phyloP scores from a whole-genome alignment of 2,888 invertebrate genomes.

The Carabus problematicus region DNA sequence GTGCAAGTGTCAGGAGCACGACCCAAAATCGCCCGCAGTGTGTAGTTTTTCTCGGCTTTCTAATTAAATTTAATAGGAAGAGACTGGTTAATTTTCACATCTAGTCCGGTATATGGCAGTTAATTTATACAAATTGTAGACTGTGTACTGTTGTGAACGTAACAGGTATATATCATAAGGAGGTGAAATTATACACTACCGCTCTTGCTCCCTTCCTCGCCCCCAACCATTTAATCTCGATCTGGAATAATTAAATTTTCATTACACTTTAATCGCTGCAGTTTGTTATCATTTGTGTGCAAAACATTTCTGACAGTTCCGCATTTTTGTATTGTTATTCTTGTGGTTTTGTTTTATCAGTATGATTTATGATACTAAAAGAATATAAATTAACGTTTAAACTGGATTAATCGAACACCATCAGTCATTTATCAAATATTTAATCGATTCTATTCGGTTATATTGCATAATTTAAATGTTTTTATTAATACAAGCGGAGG shows the following conservation, averaged over 20 bases:
- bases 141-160: conserved; percentile 1
- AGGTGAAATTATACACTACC: conserved; percentile 20
- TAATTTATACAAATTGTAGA: conserved; percentile 37
- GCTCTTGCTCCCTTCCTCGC: too few relatives aligned
- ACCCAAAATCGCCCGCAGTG: conserved; percentile 20
- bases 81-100: conserved; percentile 29
- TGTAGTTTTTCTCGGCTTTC: conserved; percentile 28
- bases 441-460: too few relatives aligned
- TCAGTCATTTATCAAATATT: too few relatives aligned
- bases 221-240: too few relatives aligned
- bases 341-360: too few relatives aligned
- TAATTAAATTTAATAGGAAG: conserved; percentile 34
- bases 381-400: too few relatives aligned
- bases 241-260: conserved; percentile 27
- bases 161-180: conserved; percentile 14
- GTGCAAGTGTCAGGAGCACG: neutral
- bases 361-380: too few relatives aligned
- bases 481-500: too few relatives aligned
- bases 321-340: conserved; percentile 19
- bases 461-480: too few relatives aligned
- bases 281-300: conserved; percentile 8
- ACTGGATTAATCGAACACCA: too few relatives aligned
- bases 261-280: conserved; percentile 12
- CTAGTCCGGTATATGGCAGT: conserved; percentile 15
- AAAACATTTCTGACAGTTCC: conserved; percentile 13